Evolutionary conservation across 2,888 invertebrate species (phyloP), one percentile per base, ranked within the genome.

Genomic region (Drosophila recens): DNA sequence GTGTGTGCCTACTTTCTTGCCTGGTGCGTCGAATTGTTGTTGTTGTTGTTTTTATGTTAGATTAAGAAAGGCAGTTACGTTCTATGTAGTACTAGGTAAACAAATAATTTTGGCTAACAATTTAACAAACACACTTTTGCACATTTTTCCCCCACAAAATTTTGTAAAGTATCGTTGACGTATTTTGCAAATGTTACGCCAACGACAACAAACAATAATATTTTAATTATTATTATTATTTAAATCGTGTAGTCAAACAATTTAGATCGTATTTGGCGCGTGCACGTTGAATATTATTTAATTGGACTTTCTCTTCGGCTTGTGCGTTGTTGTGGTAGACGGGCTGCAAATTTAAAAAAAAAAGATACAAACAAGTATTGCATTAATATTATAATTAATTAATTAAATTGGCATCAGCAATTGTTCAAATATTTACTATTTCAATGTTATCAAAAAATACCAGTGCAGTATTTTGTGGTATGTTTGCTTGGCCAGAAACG

Each of bases 21-120:
- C 54, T 59, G 54, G 30, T 63, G 36, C 48, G 48, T 70, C 51
- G 57, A 70, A 70, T 58, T 63, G 56, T 65, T 68, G 34, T 51
- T 77, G 45, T 30, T 59, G 17, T 58, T 66, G 56, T 66, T 38
- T 51, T 52, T 23, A 53, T 61, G 38, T 61, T 67, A 46, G 57
- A 45, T 80, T 36, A 56, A 56, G 64, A 67, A 73, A 72, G 78
- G 71, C 68, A 82, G 78, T 76, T 73, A 82, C 61, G 80, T 67
- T 80, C 80, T 86, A 80, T 73, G 69, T 77, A 80, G 67, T 78
- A 79, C 65, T 87, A 78, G 52, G 79, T 78, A 86, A 88, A 83
- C 81, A 87, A 87, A 78, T 88, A 87, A 84, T 89, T 83, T 83
- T 83, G 89, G 89, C 87, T 89, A 84, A 83, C 83, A 83, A 81